Conservation (phyloP, 2,888 invertebrate species). For the Aspidiotus destructor region DNA sequence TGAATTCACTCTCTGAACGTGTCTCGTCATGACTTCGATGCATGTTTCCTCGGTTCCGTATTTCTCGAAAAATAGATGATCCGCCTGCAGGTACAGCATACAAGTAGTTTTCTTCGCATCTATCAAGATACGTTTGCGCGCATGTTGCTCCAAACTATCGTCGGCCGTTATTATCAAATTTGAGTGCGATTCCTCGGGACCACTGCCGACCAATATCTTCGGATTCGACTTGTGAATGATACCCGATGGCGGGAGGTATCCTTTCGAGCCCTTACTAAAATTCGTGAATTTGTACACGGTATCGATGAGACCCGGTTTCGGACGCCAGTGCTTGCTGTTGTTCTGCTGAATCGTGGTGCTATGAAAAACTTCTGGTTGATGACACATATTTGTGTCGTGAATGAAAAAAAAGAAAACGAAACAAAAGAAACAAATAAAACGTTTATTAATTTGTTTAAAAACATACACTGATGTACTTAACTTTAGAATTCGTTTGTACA, state of each 20-base stretch:
- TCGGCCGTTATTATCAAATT: slow-evolving; percentile 17
- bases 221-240: slow-evolving; percentile 10
- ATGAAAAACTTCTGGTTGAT: too few species aligned
- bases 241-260: slow-evolving; percentile 1
- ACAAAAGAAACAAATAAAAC: too few species aligned
- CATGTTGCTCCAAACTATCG: slow-evolving; percentile 41
- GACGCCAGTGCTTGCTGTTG: slow-evolving; percentile 11
- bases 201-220: slow-evolving; percentile 18
- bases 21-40: slow-evolving; percentile 88
- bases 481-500: too few species aligned
- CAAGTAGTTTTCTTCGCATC: slow-evolving; percentile 87
- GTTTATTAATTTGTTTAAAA: too few species aligned
- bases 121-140: slow-evolving; percentile 58
- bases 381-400: too few species aligned
- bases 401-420: too few species aligned
- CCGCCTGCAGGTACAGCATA: slow-evolving; percentile 89
- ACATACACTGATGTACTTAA: too few species aligned
- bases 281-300: slow-evolving; percentile 18
- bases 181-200: slow-evolving; percentile 11
- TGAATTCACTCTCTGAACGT: slow-evolving; percentile 85
- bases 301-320: slow-evolving; percentile 40
- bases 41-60: slow-evolving; percentile 90
- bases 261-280: slow-evolving; percentile 15
- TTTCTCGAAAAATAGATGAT: slow-evolving; percentile 90
- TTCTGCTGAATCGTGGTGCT: slow-evolving; percentile 23